These are phyloP conservation scores for Scrobipalpa atriplicella DNA, from an alignment of 2,888 invertebrate genomes.

Conservation along the genomic window DNA sequence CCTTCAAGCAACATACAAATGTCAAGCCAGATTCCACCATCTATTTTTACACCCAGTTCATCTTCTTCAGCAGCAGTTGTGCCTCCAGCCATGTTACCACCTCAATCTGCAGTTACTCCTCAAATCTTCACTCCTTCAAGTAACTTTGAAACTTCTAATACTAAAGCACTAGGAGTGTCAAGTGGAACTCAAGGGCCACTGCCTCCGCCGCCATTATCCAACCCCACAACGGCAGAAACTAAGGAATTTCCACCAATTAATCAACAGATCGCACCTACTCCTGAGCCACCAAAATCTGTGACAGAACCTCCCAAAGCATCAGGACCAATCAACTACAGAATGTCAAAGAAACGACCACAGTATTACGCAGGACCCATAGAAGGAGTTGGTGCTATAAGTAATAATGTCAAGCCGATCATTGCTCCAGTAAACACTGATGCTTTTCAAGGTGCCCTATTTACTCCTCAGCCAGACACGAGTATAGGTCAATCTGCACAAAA, in stretches of 20 bases:
- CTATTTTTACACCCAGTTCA: neutral
- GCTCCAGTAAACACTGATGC: conserved; percentile 47
- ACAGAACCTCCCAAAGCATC: conserved; percentile 65
- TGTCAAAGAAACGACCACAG: conserved; percentile 72
- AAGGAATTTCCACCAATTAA: conserved; percentile 22
- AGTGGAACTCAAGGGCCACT: neutral
- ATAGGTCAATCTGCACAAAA: conserved; percentile 31
- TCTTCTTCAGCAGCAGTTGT: neutral
- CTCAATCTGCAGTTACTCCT: conserved; percentile 30
- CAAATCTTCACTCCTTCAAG: conserved; percentile 46
- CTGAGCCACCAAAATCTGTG: conserved; percentile 49
- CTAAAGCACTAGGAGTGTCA: neutral
- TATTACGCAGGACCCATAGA: conserved; percentile 78
- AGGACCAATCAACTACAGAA: conserved; percentile 61
- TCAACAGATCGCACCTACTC: conserved; percentile 15
- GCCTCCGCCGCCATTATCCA: conserved; percentile 41
- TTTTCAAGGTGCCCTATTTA: conserved; percentile 63
- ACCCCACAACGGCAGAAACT: conserved; percentile 30
- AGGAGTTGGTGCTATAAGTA: conserved; percentile 68
- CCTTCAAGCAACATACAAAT: neutral
- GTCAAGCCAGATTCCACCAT: neutral
- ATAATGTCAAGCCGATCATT: conserved; percentile 64
- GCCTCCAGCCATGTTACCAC: conserved; percentile 1
- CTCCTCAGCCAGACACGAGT: conserved; percentile 46
- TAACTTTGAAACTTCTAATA: neutral